Evolutionary conservation across 2,888 invertebrate species (phyloP).

Genomic region (Drosophila macrospina): DNA sequence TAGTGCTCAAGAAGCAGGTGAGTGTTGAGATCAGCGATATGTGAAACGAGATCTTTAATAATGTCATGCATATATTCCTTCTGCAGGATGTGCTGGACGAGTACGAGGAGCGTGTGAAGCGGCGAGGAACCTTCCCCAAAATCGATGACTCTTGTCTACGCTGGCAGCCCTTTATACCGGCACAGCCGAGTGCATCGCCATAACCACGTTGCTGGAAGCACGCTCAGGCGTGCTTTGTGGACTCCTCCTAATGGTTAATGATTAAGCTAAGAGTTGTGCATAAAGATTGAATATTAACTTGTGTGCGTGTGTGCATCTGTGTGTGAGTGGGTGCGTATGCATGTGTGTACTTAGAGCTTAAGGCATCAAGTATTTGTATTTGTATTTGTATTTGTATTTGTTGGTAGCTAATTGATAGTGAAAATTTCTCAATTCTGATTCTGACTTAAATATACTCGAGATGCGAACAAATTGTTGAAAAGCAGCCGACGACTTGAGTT

Average conservation of each 20-base stretch:
- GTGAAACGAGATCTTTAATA: neutral
- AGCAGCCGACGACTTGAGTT: conserved; percentile 8
- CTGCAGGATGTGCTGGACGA: conserved; percentile 96
- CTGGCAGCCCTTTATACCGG: conserved; percentile 93
- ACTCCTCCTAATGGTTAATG: conserved; percentile 47
- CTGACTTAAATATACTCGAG: conserved; percentile 37
- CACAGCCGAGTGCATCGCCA: conserved; percentile 83
- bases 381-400: conserved; percentile 28
- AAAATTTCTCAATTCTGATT: conserved; percentile 42
- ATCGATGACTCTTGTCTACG: conserved; percentile 95
- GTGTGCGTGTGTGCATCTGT: too few relatives aligned
- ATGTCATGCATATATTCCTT: neutral
- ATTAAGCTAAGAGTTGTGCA: conserved; percentile 27
- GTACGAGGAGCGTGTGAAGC: conserved; percentile 93
- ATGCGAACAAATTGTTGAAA: conserved; percentile 35
- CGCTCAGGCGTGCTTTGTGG: conserved; percentile 68
- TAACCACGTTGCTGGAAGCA: conserved; percentile 77
- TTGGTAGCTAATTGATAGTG: conserved; percentile 61
- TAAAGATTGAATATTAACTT: conserved; percentile 1
- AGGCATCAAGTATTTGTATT: conserved; percentile 58
- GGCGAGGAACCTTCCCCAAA: conserved; percentile 92
- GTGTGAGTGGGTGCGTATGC: neutral
- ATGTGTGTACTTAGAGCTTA: conserved; percentile 21
- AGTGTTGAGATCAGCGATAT: conserved; percentile 46
- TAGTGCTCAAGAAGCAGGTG: conserved; percentile 97